These are phyloP conservation scores for Cordylochernes scorpioides DNA, from an alignment of 2,888 invertebrate species.

Conservation along the genomic window DNA sequence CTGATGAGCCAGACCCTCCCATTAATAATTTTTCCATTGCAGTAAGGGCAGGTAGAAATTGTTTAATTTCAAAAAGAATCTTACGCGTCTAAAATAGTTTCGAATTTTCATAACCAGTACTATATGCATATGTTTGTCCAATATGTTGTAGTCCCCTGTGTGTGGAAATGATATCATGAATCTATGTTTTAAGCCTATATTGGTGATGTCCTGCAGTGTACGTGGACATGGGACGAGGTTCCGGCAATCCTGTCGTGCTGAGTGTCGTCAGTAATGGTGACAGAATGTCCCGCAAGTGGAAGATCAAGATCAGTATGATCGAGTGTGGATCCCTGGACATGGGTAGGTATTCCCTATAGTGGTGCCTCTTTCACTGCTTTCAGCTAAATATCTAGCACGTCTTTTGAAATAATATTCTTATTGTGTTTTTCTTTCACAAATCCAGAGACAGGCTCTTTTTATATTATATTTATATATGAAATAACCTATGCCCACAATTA, in stretches of 20 bases:
- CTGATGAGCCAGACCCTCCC: too few relatives aligned
- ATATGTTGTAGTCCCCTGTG: too few relatives aligned
- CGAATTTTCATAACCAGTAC: too few relatives aligned
- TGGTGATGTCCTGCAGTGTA: constrained; percentile 35
- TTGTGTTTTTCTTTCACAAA: not conserved
- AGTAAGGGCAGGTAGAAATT: too few relatives aligned
- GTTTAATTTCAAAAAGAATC: too few relatives aligned
- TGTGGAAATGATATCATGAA: too few relatives aligned
- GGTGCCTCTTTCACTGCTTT: not conserved
- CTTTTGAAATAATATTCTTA: not conserved
- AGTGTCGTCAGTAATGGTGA: constrained; percentile 26
- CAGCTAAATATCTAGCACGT: not conserved
- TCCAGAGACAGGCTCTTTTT: not conserved
- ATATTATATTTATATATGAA: too few relatives aligned
- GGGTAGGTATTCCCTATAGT: constrained; percentile 11
- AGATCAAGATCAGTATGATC: constrained; percentile 16
- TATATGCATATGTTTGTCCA: too few relatives aligned
- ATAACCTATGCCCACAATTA: too few relatives aligned
- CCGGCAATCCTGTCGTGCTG: constrained; percentile 46
- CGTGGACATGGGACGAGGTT: constrained; percentile 45
- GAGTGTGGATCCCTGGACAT: constrained; percentile 15
- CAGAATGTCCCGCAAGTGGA: constrained; percentile 14
- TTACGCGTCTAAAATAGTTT: too few relatives aligned
- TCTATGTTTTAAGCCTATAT: too few relatives aligned
- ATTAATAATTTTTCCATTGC: too few relatives aligned